Evolutionary conservation across 2,113 vertebrate species (phyloP).

Genomic region (Azemiops feae): DNA sequence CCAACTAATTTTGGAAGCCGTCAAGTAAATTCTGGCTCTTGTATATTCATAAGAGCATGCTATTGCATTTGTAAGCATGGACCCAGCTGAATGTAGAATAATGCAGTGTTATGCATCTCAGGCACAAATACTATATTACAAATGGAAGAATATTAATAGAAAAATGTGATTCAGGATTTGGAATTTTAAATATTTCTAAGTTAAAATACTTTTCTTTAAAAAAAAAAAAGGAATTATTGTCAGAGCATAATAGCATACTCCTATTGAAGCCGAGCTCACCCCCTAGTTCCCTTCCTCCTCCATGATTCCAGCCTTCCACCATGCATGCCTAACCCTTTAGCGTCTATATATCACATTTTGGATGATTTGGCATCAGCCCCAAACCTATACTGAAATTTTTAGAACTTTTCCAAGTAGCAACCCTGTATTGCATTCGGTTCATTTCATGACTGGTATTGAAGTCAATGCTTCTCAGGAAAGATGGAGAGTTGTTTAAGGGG

Average conservation of each 20-base stretch:
- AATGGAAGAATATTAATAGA: not conserved
- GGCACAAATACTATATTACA: not conserved
- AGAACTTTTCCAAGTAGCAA: not conserved
- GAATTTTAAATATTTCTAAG: not conserved
- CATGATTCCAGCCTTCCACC: not conserved
- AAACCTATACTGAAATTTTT: not conserved
- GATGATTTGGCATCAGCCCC: not conserved
- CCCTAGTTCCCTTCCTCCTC: not conserved
- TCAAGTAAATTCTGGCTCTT: not conserved
- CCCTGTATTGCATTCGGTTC: not conserved
- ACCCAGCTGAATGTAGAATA: not conserved
- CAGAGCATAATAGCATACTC: not conserved
- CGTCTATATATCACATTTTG: not conserved
- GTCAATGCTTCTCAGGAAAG: not conserved
- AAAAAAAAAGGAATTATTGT: not conserved
- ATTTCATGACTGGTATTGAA: not conserved
- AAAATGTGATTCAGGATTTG: not conserved
- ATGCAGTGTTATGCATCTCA: not conserved
- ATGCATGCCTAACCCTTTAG: not conserved
- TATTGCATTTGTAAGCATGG: not conserved
- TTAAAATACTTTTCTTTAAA: not conserved
- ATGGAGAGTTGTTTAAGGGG: not conserved
- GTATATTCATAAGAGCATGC: not conserved
- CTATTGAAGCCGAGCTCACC: not conserved
- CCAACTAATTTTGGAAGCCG: not conserved